Evolutionary conservation across 2,113 vertebrate species (phyloP).

Genomic region (Mystacornis crossleyi): DNA sequence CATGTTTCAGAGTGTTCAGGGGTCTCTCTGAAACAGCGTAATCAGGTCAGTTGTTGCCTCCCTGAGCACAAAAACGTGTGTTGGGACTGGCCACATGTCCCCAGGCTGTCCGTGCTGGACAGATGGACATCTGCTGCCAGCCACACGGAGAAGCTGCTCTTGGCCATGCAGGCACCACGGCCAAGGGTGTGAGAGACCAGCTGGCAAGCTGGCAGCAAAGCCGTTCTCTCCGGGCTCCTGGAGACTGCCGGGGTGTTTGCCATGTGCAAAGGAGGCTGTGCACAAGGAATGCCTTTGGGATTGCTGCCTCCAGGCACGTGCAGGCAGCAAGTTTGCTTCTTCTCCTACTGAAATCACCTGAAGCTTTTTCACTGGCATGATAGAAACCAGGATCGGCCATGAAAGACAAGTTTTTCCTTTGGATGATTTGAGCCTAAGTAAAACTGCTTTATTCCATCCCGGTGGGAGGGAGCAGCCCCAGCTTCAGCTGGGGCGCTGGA

Average conservation of each 20-base stretch:
- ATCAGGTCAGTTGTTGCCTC: not conserved
- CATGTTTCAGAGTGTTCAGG: not conserved
- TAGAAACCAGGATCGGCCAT: not conserved
- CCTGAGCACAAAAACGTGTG: not conserved
- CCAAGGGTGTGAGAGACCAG: not conserved
- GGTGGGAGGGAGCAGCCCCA: not conserved
- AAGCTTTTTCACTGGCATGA: not conserved
- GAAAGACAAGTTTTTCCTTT: not conserved
- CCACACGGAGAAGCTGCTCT: not conserved
- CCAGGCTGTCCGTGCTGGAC: not conserved
- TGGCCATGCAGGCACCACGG: not conserved
- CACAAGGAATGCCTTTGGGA: not conserved
- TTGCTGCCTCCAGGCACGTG: not conserved
- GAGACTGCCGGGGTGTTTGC: not conserved
- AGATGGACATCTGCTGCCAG: not conserved
- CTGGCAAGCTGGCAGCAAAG: not conserved
- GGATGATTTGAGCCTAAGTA: not conserved
- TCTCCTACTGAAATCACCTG: fast-evolving
- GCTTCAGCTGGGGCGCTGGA: not conserved
- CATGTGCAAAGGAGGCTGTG: fast-evolving
- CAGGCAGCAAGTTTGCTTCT: not conserved
- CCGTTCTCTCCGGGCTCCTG: fast-evolving
- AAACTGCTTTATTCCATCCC: not conserved
- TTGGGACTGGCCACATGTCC: not conserved
- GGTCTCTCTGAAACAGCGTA: fast-evolving